These are phyloP conservation scores for Hermatobates lingyangjiaoensis DNA, from an alignment of 1,140 invertebrate species.

Conservation along the genomic window DNA sequence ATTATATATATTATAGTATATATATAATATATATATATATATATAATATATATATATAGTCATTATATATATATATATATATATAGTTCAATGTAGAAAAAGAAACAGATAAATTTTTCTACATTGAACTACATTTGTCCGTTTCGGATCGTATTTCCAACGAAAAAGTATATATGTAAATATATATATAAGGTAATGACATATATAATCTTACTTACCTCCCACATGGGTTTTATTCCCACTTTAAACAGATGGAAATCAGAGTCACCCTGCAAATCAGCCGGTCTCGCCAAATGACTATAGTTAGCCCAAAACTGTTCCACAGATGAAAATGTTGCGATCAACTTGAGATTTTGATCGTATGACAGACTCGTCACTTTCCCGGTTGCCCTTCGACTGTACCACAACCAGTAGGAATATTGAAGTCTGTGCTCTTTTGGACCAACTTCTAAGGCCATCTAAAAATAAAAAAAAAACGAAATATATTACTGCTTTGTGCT, in stretches of 20 bases:
- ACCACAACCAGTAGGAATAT: constrained; percentile 80
- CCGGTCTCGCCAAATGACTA: constrained; percentile 72
- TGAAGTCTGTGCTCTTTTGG: constrained; percentile 70
- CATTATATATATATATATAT: too few relatives aligned
- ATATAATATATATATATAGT: too few relatives aligned
- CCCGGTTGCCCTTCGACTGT: constrained; percentile 40
- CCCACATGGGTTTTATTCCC: constrained; percentile 98
- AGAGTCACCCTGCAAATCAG: constrained; percentile 70
- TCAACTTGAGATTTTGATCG: constrained; percentile 49
- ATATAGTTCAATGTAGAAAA: too few relatives aligned
- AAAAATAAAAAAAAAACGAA: too few relatives aligned
- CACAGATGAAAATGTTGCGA: constrained; percentile 72
- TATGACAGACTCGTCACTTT: constrained; percentile 25
- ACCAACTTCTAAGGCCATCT: constrained; percentile 41
- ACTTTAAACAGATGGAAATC: constrained; percentile 97
- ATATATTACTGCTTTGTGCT: too few relatives aligned
- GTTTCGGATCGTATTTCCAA: too few relatives aligned
- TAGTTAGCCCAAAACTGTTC: constrained; percentile 96
- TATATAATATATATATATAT: too few relatives aligned
- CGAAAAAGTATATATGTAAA: too few relatives aligned
- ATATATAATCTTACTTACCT: constrained; percentile 44
- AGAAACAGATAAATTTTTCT: too few relatives aligned
- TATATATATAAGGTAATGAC: not conserved
- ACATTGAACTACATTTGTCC: too few relatives aligned
- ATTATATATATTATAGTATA: too few relatives aligned